A percentile compares a stretch with the other conserved stretches of the same genome.
Evolutionary conservation across 2,113 vertebrate genomes (phyloP).

Genomic region (Telmatochromis sp.): DNA sequence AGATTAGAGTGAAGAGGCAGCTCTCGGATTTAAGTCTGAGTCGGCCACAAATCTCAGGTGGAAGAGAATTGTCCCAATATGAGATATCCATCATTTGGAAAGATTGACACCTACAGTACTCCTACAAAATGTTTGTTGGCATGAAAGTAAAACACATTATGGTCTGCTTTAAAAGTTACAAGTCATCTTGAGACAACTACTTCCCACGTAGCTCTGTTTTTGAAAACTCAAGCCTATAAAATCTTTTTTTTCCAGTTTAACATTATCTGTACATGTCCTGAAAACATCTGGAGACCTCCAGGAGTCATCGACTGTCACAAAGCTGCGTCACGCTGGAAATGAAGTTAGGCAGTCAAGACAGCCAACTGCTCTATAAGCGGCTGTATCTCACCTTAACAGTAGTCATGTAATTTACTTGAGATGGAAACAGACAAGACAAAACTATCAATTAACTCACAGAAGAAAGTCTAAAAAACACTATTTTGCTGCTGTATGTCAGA

Average conservation of each 20-base stretch:
- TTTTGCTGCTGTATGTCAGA: not conserved
- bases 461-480: not conserved
- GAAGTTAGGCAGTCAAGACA: not conserved
- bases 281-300: not conserved
- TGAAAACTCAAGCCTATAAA: not conserved
- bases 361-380: not conserved
- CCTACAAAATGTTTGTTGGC: conserved; percentile 13
- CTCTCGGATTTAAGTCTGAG: conserved; percentile 8
- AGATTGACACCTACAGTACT: not conserved
- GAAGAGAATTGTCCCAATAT: not conserved
- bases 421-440: not conserved
- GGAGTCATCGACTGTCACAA: not conserved
- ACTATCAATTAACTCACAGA: not conserved
- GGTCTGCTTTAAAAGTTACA: not conserved
- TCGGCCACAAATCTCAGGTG: not conserved
- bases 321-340: not conserved
- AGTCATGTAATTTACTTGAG: not conserved
- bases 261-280: not conserved
- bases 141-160: conserved; percentile 15
- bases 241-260: not conserved
- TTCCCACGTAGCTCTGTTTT: not conserved
- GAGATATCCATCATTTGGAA: not conserved
- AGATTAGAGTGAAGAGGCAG: conserved; percentile 8
- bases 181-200: not conserved
- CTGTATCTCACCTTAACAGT: not conserved